Evolutionary conservation across 2,113 vertebrate genomes (phyloP), one percentile per base, ranked within the genome.

Genomic region (Paedocypris sp.): DNA sequence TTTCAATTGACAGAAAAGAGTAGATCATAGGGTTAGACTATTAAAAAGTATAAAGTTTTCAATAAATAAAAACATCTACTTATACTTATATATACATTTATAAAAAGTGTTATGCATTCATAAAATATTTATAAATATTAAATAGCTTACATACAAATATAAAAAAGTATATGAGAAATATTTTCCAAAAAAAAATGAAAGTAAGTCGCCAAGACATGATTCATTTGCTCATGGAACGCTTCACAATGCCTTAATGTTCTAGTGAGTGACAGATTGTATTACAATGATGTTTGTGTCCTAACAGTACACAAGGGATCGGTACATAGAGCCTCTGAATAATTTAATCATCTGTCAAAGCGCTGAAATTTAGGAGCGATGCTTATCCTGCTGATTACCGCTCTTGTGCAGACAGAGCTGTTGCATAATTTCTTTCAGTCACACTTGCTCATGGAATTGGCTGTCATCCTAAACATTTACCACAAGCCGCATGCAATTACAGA

Each of bases 391-490:
- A 19, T 41, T 18, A 41, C 13, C 11, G 16, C 39, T 31, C 18
- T 58, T 32, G 7, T 31, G 39, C 18, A 58, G 39, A 45, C 54
- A 58, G 23, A 19, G 25, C 22, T 57, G 42, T 58, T 58, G 54
- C 54, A 43, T 58, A 58, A 58, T 52, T 52, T 62, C 11, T 7
- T 36, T 29, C 38, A 25, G 25, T 56, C 51, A 23, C 29, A 36
- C 32, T 41, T 19, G 49, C 31, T 38, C 41, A 33, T 11, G 20
- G 20, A 38, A 46, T 19, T 46, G 41, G 31, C 39, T 46, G 20
- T 20, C 41, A 12, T 64, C 41, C 62, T 45, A 53, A 64, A 36
- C 50, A 56, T 45, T 56, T 43, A 45, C 43, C 61, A 54, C n/a
- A 33, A 51, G 39, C 42, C 29, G 10, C 13, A 46, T 46, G 43